Evolutionary conservation across 2,888 invertebrate species (phyloP), one percentile per base, ranked within the genome.

Genomic region (Deroplatys truncata): DNA sequence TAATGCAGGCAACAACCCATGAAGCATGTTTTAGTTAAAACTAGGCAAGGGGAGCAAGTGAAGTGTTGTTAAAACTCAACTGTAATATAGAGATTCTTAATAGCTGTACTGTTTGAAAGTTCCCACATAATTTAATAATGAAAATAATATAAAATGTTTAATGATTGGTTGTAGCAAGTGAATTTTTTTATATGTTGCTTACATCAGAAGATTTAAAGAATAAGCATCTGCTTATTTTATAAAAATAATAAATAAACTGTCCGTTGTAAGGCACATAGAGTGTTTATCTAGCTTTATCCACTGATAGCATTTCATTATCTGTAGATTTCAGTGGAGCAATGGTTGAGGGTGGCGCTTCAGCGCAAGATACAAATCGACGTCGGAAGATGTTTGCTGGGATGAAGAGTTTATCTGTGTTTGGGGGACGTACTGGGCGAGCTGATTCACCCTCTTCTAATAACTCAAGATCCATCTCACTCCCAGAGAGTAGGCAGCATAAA

Each of bases 361-460:
- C 82, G 20, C 82, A 86, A 13, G 89, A 89, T 28, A 88, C 89
- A 13, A 86, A 89, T 82, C 89, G 96, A 94, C 95, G 97, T 93
- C 95, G 97, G 93, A 95, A 96, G 91, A 95, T 97, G 92, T 97
- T 97, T 94, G 97, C 97, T 93, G 97, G 97, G 92, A 96, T 97
- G 95, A 96, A 96, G 94, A 97, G 96, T 93, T 94, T 97, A 93
- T 97, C 97, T 92, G 95, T 96, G 94, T 96, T 96, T 95, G 96
- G 95, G 91, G 94, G 96, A 93, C 94, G 96, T 92, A 96, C 96
- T 92, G 95, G 93, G 96, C 96, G 92, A 96, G 96, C 92, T 89
- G 90, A 90, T 20, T 90, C 91, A 29, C 91, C 87, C 83, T 83
- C 87, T 35, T 72, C 89, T 83, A 90, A 90, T 87, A 90, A 90